Evolutionary conservation across 1,140 invertebrate genomes (phyloP), one percentile per base, ranked within the genome.

Genomic region (Penaeus japonicus): DNA sequence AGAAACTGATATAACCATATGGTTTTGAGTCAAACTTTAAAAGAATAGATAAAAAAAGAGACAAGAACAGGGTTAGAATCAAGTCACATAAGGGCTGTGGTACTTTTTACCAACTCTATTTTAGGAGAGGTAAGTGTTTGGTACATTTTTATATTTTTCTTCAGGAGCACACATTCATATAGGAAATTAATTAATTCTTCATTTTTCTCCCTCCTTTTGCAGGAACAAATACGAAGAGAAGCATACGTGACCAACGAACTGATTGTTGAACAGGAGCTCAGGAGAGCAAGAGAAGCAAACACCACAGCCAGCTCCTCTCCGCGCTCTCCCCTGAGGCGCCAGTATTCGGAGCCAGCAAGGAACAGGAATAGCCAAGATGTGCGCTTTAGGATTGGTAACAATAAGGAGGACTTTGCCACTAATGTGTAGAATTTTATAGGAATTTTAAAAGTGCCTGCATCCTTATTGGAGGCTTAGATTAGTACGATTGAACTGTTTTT

Each of bases 191-290:
- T 30, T 32, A 30, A 18, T 27, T 73, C n/a, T 73, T 27, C 35
- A 0, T n/a, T 20, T 30, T 24, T 22, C 0, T 24, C 22, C 57
- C 17, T 24, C 10, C 15, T 3, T 24, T 78, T 84, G 12, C 47
- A 89, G 89, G 95, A 97, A 92, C 94, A 96, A 92, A 97, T 97
- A 91, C 94, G 96, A 39, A 94, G 96, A 89, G 97, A 98, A 93
- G 95, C 95, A 10, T 97, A 96, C 93, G 94, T 98, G 87, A 97
- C 97, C 84, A 98, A 97, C 93, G 96, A 97, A 92, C 96, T 98
- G 91, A 97, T 98, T 87, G 96, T 98, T 89, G 95, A 95, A 90
- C 95, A 96, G 91, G 96, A 97, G 92, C 93, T 95, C 4, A 91
- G 94, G 84, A 91, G 95, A 82, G 95, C 95, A 4, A 92, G 94